Evolutionary conservation across 2,888 invertebrate species (phyloP).

Genomic region (Athetis lepigone): DNA sequence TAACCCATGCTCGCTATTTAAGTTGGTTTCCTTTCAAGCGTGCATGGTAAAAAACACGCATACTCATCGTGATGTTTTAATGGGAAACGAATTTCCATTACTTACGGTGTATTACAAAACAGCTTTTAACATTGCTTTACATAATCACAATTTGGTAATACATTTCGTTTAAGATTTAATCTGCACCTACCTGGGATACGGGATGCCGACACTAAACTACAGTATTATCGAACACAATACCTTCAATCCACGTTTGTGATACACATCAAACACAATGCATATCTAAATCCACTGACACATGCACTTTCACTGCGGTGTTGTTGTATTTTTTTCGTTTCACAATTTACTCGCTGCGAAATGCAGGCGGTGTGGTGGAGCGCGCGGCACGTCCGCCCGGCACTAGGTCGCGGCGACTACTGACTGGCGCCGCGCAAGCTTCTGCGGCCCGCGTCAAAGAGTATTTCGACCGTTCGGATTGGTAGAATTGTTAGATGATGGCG

Average conservation of each 20-base stretch:
- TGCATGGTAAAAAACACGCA: constrained; percentile 64
- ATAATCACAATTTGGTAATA: constrained; percentile 50
- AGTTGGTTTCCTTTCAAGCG: constrained; percentile 68
- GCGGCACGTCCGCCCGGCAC: constrained; percentile 74
- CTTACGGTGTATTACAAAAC: constrained; percentile 51
- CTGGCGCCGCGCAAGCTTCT: constrained; percentile 83
- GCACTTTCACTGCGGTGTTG: constrained; percentile 74
- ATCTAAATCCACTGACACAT: constrained; percentile 75
- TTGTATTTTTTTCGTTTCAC: constrained; percentile 77
- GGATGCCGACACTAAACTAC: constrained; percentile 62
- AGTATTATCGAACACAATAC: constrained; percentile 61
- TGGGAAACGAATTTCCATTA: constrained; percentile 62
- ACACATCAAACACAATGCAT: constrained; percentile 77
- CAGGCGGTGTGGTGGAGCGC: constrained; percentile 57
- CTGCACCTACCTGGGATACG: constrained; percentile 67
- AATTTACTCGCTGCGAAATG: constrained; percentile 75
- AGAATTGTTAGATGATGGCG: constrained; percentile 76
- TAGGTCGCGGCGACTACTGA: constrained; percentile 80
- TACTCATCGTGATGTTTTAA: constrained; percentile 66
- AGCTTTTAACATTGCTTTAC: constrained; percentile 40
- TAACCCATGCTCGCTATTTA: constrained; percentile 67
- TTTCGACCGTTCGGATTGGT: constrained; percentile 70
- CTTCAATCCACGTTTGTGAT: constrained; percentile 70
- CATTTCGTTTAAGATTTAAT: constrained; percentile 57
- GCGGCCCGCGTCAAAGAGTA: constrained; percentile 80